phyloP scores from a whole-genome alignment of 64 coral and sea anemone genomes.

The Montipora efflorescens region DNA sequence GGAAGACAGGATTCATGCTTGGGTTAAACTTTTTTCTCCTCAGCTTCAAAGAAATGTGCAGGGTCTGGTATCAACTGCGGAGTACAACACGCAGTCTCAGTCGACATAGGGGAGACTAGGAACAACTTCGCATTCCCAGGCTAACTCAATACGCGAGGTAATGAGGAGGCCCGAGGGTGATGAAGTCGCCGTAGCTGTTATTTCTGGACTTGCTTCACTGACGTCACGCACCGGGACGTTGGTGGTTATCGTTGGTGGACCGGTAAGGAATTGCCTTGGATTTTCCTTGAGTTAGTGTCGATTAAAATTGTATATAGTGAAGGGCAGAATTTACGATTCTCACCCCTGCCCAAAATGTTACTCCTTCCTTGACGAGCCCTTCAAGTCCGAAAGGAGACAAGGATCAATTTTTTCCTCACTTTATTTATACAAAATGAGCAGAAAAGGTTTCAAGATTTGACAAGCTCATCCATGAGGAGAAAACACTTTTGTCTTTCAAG shows the following conservation, averaged over 20 bases:
- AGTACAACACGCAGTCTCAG: constrained; percentile 12
- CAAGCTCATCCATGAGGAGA: no score
- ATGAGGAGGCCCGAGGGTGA: constrained; percentile 78
- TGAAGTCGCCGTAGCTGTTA: constrained; percentile 86
- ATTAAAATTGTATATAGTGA: no score
- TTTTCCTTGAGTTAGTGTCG: no score
- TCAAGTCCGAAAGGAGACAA: no score
- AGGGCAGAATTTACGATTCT: no score
- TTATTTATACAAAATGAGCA: no score
- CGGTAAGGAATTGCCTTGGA: constrained; percentile 64
- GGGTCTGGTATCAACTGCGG: constrained; percentile 20
- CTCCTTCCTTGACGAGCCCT: no score
- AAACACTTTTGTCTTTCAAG: no score
- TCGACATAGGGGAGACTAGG: constrained; percentile 2
- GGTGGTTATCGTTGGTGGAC: constrained; percentile 88
- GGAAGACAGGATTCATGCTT: neutral
- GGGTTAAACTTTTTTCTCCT: neutral
- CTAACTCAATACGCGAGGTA: no score
- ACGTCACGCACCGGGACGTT: constrained; percentile 89
- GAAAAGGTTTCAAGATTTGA: no score
- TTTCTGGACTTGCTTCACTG: constrained; percentile 85
- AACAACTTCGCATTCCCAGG: neutral
- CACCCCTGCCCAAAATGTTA: no score
- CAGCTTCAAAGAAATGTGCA: constrained; percentile 67
- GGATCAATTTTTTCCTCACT: no score